Evolutionary conservation across 2,888 invertebrate species (phyloP), one percentile per base, ranked within the genome.

Genomic region (Drosophila tanythrix): DNA sequence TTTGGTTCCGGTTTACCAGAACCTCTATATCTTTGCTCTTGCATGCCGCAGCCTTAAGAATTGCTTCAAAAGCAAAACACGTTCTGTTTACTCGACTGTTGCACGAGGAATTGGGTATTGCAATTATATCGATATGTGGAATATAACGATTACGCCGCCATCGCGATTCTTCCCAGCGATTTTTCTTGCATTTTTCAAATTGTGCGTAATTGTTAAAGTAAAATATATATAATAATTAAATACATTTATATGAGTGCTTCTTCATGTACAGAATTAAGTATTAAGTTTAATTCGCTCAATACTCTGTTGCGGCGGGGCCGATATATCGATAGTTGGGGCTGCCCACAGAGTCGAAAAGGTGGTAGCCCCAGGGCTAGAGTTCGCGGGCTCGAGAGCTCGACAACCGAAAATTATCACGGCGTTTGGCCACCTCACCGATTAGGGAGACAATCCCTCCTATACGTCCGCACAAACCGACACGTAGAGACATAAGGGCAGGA

Each of bases 31-130:
- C 33, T 72, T 15, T 68, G 72, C 27, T 72, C 68, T 21, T 76
- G 76, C 78, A 78, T 78, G 15, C 15, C 53, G 59, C 38, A 27
- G 21, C 1, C 52, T 51, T 58, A 33, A 21, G 5, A 64, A 38
- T 67, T 58, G 38, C 64, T 72, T 76, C n/a, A 5, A 13, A 40
- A 55, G 29, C 62, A 43, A 64, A 79, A 48, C 64, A 79, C 76
- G 76, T 79, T 76, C 53, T 40, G 38, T 46, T 31, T 38, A 53
- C 51, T 60, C 33, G 40, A 55, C 52, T 46, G 38, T 56, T 62
- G 64, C 72, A 72, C 53, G 72, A 58, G 72, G 55, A 48, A 15
- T 11, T 5, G 35, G 6, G 27, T 36, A 50, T 59, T 40, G 57
- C 21, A 31, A 21, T 31, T 11, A 2, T 40, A 71, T 71, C 72